Evolutionary conservation across 92 coral and sea anemone species (phyloP).

Genomic region (Meandrina meandrites): DNA sequence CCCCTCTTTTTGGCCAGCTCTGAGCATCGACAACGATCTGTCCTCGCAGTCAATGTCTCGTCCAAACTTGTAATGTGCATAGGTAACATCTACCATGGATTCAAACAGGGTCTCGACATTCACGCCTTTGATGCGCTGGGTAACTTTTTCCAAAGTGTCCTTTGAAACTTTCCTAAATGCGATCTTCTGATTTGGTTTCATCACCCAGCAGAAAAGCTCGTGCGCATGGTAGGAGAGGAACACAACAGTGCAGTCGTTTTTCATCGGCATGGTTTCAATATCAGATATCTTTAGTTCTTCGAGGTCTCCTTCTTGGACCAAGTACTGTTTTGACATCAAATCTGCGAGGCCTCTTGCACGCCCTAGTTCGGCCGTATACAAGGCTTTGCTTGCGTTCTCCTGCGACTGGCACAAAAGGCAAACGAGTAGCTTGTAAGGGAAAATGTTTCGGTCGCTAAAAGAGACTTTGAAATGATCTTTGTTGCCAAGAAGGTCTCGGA

Average conservation of each 20-base stretch:
- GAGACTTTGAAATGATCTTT: not conserved
- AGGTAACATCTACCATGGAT: not conserved
- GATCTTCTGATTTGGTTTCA: not conserved
- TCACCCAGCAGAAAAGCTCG: constrained; percentile 4
- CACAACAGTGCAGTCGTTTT: not conserved
- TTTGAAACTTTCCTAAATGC: not conserved
- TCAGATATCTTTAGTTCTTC: not conserved
- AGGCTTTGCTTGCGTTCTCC: not conserved
- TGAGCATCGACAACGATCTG: not conserved
- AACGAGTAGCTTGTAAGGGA: constrained; percentile 7
- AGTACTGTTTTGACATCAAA: not conserved
- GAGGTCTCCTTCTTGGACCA: not conserved
- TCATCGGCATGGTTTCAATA: not conserved
- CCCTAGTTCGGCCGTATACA: not conserved
- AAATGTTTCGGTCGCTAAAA: not conserved
- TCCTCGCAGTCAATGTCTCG: not conserved
- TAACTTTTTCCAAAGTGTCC: not conserved
- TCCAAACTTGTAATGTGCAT: constrained; percentile 1
- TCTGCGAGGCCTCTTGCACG: constrained; percentile 13
- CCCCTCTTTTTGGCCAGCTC: not conserved
- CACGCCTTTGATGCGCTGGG: not conserved
- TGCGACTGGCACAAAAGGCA: not conserved
- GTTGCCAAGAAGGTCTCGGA: constrained; percentile 2
- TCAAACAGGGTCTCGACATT: not conserved
- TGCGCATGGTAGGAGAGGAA: not conserved